phyloP scores from a whole-genome alignment of 2,113 vertebrate species.

The Brevimyrus niger region DNA sequence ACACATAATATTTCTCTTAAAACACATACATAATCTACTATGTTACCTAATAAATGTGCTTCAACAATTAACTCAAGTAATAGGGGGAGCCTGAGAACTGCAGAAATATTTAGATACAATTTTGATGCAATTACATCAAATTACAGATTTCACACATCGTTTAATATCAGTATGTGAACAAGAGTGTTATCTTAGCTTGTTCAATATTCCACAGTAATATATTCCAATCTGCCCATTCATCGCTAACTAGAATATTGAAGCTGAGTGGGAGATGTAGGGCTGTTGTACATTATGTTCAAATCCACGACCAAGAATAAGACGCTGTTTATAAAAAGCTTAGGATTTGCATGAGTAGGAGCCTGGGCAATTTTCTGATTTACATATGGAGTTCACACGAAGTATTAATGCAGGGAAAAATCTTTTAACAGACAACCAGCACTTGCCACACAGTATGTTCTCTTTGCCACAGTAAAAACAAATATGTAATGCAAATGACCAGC shows the following conservation, averaged over 20 bases:
- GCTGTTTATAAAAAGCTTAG: not conserved
- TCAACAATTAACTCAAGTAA: not conserved
- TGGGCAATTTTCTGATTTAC: constrained; percentile 7
- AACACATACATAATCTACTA: not conserved
- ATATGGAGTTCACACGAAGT: not conserved
- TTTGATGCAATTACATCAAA: not conserved
- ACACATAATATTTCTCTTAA: not conserved
- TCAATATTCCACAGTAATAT: not conserved
- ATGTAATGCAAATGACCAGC: constrained; percentile 10
- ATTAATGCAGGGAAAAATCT: constrained; percentile 5
- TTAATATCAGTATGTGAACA: not conserved
- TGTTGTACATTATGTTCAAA: not conserved
- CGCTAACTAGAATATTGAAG: not conserved
- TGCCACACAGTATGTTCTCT: not conserved
- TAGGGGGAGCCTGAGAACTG: not conserved
- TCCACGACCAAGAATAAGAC: not conserved
- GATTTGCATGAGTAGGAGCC: constrained; percentile 8
- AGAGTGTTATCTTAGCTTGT: not conserved
- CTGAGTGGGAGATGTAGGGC: constrained; percentile 9
- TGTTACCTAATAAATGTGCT: not conserved
- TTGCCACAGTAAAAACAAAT: constrained; percentile 12
- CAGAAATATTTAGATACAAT: not conserved
- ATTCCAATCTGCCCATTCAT: constrained; percentile 1
- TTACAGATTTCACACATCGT: not conserved
- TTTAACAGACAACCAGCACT: constrained; percentile 17